phyloP scores from a whole-genome alignment of 2,888 invertebrate species.

The Caenorhabditis sulstoni region DNA sequence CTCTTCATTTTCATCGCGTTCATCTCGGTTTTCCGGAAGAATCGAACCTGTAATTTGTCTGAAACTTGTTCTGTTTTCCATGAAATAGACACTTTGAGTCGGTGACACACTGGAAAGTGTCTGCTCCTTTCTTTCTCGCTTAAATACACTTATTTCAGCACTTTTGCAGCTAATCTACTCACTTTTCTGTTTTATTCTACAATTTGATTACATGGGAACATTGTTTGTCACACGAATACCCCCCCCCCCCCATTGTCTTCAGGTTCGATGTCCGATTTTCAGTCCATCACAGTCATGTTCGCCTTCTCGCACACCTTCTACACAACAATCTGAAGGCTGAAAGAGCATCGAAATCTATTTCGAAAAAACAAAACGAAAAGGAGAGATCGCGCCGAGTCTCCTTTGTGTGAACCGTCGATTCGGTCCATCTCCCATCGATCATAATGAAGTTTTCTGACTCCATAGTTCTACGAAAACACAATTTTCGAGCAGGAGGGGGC shows the following conservation, averaged over 20 bases:
- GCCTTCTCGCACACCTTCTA: slow-evolving; percentile 44
- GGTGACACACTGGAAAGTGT: slow-evolving; percentile 25
- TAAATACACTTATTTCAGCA: slow-evolving; percentile 16
- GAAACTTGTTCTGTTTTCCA: too few relatives aligned
- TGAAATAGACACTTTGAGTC: background rate
- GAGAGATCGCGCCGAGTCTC: too few relatives aligned
- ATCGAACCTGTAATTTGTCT: too few relatives aligned
- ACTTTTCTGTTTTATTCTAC: slow-evolving; percentile 8
- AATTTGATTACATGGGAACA: slow-evolving; percentile 20
- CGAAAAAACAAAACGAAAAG: too few relatives aligned
- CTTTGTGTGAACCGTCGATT: too few relatives aligned
- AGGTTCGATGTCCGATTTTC: background rate
- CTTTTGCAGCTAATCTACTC: slow-evolving; percentile 1
- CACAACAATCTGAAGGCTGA: slow-evolving; percentile 32
- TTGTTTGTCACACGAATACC: too few relatives aligned
- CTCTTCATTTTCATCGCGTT: slow-evolving; percentile 8
- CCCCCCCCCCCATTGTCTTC: too few relatives aligned
- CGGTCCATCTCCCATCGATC: too few relatives aligned
- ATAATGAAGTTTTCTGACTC: too few relatives aligned
- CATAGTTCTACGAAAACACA: too few relatives aligned
- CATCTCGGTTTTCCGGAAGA: slow-evolving; percentile 10
- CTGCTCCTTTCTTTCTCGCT: slow-evolving; percentile 16
- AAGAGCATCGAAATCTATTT: slow-evolving; percentile 26
- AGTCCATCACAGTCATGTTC: slow-evolving; percentile 22
- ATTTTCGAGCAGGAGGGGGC: too few relatives aligned